Conservation (phyloP, 2,113 vertebrate species). For the Condylura cristata region DNA sequence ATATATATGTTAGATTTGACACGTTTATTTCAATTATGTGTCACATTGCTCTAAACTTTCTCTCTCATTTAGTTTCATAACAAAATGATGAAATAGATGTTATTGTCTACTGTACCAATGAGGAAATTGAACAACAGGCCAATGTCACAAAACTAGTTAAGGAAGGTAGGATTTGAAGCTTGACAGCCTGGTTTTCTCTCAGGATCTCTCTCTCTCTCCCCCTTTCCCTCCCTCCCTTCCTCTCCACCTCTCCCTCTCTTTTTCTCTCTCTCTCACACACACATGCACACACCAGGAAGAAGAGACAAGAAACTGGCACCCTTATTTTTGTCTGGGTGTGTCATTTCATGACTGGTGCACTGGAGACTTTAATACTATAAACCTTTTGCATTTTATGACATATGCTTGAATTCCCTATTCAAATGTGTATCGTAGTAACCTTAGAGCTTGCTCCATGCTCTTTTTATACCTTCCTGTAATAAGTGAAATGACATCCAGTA, state of each 20-base stretch:
- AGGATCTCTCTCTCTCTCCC: too few species aligned
- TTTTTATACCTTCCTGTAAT: neutral
- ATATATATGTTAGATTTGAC: neutral
- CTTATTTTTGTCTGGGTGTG: neutral
- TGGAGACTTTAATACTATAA: neutral
- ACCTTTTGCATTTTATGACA: neutral
- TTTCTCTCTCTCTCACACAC: neutral
- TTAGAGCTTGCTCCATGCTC: neutral
- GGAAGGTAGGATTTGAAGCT: neutral
- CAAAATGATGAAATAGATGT: neutral
- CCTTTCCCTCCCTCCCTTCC: too few species aligned
- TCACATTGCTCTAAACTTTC: neutral
- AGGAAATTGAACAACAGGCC: neutral
- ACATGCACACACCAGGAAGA: neutral
- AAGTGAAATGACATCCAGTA: neutral
- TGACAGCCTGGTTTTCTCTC: neutral
- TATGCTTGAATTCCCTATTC: too few species aligned
- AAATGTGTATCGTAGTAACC: neutral
- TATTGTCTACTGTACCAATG: neutral
- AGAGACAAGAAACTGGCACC: neutral
- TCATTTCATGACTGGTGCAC: neutral
- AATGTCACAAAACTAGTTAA: neutral
- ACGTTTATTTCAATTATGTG: neutral
- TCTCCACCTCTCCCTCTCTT: too few species aligned
- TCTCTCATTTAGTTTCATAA: neutral